phyloP scores from a whole-genome alignment of 1,140 invertebrate genomes.

The Dinoponera quadriceps region DNA sequence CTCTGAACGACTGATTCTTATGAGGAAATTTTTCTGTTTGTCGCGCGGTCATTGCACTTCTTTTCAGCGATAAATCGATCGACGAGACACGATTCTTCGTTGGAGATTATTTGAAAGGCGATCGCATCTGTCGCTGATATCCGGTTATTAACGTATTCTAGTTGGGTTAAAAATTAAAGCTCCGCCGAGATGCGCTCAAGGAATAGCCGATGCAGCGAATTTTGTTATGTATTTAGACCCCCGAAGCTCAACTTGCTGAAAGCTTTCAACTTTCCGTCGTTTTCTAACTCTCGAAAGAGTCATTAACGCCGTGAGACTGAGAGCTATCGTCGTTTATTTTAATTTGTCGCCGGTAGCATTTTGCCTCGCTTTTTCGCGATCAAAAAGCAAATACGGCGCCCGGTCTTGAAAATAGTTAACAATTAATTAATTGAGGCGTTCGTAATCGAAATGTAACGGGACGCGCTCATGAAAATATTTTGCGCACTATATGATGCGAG shows the following conservation, averaged over 20 bases:
- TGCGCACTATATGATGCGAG: neutral
- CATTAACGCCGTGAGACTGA: neutral
- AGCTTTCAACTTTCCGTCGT: neutral
- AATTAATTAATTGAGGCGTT: neutral
- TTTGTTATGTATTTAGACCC: conserved; percentile 1
- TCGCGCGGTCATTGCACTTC: too few relatives aligned
- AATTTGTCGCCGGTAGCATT: neutral
- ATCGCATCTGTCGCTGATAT: neutral
- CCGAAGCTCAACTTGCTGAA: neutral
- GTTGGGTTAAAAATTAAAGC: neutral
- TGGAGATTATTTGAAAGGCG: neutral
- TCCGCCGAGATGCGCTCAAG: neutral
- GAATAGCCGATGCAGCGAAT: neutral
- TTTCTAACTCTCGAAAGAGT: neutral
- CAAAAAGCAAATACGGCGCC: neutral
- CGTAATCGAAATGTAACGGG: neutral
- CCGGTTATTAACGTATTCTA: neutral
- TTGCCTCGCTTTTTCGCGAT: neutral
- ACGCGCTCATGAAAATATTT: neutral
- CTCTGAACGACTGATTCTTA: too few relatives aligned
- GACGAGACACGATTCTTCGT: neutral
- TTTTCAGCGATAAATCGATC: neutral
- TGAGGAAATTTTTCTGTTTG: too few relatives aligned
- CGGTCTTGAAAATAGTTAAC: neutral
- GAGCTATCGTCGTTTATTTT: neutral